A percentile compares a stretch with the other conserved stretches of the same genome.
Conservation (phyloP, 2,113 vertebrate genomes). For the Bufo bufo region DNA sequence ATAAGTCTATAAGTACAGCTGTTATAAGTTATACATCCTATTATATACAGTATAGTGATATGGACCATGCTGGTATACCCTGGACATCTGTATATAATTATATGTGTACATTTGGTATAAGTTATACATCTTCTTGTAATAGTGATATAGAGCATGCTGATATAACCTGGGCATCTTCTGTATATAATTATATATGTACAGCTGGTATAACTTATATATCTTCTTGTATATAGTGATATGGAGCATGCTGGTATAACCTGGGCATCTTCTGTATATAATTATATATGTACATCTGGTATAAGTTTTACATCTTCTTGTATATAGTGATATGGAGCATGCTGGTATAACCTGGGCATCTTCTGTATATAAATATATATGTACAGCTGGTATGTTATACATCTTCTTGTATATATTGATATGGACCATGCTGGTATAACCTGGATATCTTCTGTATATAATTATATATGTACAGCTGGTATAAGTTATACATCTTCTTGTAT, state of each 20-base stretch:
- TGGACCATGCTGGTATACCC: no score
- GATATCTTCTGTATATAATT: no score
- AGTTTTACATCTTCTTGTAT: not conserved
- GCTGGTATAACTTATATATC: not conserved
- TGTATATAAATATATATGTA: not conserved
- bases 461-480: conserved; percentile 1
- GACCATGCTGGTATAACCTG: not conserved
- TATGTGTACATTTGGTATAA: no score
- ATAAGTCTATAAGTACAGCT: not conserved
- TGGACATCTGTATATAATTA: no score
- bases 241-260: not conserved
- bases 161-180: not conserved
- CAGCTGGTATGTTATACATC: not conserved
- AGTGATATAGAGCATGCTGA: not conserved
- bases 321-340: not conserved
- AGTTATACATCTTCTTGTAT: not conserved
- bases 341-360: not conserved
- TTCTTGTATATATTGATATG: not conserved
- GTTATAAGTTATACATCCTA: no score
- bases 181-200: not conserved
- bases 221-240: not conserved
- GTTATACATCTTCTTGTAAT: no score
- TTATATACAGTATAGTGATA: no score
- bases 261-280: not conserved
- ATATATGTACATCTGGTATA: not conserved